Evolutionary conservation across 2,113 vertebrate genomes (phyloP).

Genomic region (Coptodon bakossiorum): DNA sequence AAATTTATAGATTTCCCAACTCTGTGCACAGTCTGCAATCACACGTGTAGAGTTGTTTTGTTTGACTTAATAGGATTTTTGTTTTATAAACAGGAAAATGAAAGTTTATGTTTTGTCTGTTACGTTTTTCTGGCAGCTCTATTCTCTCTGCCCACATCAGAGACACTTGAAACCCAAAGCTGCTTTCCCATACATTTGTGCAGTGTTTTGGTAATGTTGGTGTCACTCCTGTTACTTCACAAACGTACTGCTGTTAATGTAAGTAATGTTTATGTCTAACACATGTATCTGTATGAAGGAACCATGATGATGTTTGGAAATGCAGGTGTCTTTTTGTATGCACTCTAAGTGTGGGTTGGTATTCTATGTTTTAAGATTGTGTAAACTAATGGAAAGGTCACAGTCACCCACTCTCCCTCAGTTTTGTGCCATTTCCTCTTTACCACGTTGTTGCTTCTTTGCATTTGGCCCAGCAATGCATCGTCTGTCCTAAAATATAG

Average conservation of each 20-base stretch:
- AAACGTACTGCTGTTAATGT: neutral
- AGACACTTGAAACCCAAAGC: neutral
- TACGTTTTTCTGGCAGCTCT: neutral
- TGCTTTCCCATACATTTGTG: neutral
- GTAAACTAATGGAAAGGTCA: neutral
- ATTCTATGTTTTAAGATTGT: neutral
- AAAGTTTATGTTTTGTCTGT: neutral
- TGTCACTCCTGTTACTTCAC: neutral
- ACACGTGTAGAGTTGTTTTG: neutral
- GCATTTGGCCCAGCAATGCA: neutral
- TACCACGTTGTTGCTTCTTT: neutral
- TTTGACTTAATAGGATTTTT: neutral
- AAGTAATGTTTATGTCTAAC: neutral
- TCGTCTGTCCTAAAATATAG: neutral
- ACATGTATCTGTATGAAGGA: neutral
- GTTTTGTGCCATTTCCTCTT: neutral
- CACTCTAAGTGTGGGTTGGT: neutral
- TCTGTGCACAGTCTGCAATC: neutral
- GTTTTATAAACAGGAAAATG: neutral
- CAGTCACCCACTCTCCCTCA: neutral
- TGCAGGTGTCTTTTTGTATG: neutral
- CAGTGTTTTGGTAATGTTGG: neutral
- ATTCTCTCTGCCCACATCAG: neutral
- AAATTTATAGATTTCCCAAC: neutral
- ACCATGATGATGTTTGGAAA: neutral